Conservation (phyloP, 2,113 vertebrate species). For the Cochlearius cochlearius region DNA sequence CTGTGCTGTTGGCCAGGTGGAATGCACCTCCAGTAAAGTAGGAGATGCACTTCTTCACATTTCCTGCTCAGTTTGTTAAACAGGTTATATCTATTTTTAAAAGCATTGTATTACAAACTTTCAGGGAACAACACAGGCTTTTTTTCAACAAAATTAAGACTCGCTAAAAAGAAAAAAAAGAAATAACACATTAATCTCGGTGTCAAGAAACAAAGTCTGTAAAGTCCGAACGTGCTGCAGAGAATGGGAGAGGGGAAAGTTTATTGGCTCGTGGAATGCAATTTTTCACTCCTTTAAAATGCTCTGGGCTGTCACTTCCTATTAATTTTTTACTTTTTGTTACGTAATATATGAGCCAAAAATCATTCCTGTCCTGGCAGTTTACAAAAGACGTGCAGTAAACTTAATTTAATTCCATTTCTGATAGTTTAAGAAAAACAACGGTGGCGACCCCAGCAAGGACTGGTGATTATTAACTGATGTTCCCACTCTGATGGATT, state of each 20-base stretch:
- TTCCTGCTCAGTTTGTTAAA: slow-evolving; percentile 72
- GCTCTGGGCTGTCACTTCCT: slow-evolving; percentile 4
- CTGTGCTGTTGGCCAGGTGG: slow-evolving; percentile 62
- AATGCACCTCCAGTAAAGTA: slow-evolving; percentile 66
- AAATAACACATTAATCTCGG: slow-evolving; percentile 17
- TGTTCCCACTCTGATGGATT: not conserved
- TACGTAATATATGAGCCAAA: not conserved
- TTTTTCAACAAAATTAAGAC: slow-evolving; percentile 27
- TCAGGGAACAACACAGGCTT: slow-evolving; percentile 1
- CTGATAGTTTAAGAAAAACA: slow-evolving; percentile 1
- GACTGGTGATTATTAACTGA: slow-evolving; percentile 45
- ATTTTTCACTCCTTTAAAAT: slow-evolving; percentile 37
- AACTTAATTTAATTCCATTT: not conserved
- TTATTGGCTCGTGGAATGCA: not conserved
- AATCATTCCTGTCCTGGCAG: not conserved
- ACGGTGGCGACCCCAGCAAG: not conserved
- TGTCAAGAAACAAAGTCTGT: slow-evolving; percentile 1
- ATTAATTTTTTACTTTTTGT: slow-evolving; percentile 46
- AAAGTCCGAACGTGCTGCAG: not conserved
- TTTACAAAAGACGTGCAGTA: not conserved
- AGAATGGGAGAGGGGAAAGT: not conserved
- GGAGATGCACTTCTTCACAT: slow-evolving; percentile 65
- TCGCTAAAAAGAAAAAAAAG: not conserved
- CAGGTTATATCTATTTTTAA: slow-evolving; percentile 73
- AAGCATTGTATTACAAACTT: slow-evolving; percentile 37